Conservation (phyloP, 2,888 invertebrate genomes). For the Torymus aiolomorphi region DNA sequence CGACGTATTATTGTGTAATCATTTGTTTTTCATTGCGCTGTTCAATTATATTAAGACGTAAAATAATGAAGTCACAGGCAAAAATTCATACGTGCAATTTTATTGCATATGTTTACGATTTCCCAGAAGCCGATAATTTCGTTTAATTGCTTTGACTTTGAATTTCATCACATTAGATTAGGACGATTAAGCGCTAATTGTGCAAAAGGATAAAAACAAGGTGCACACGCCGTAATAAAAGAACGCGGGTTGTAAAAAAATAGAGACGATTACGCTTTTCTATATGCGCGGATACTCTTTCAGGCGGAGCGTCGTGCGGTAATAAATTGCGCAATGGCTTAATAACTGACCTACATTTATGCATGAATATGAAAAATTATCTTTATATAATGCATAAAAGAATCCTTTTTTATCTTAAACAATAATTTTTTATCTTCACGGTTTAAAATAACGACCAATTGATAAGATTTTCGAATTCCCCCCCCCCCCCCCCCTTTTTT, state of each 20-base stretch:
- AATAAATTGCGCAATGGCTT: slow-evolving; percentile 47
- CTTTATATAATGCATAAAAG: slow-evolving; percentile 20
- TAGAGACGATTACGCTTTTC: slow-evolving; percentile 23
- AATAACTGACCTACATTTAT: slow-evolving; percentile 46
- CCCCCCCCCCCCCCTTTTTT: too few species aligned
- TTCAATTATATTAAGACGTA: too few species aligned
- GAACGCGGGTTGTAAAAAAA: slow-evolving; percentile 17
- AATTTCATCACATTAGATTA: slow-evolving; percentile 34
- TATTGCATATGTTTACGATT: background rate
- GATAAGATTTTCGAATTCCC: background rate
- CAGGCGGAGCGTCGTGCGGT: background rate
- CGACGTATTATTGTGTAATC: too few species aligned
- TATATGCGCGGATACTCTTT: slow-evolving; percentile 1
- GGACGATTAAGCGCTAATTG: slow-evolving; percentile 30
- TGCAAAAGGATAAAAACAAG: background rate
- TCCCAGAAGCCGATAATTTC: background rate
- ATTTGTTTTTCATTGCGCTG: too few species aligned
- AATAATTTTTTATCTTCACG: background rate
- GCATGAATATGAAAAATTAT: slow-evolving; percentile 31
- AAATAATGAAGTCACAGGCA: too few species aligned
- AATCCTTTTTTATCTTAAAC: slow-evolving; percentile 1
- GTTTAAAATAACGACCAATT: background rate
- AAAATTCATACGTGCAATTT: background rate
- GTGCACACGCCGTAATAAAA: background rate
- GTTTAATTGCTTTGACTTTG: slow-evolving; percentile 44